Evolutionary conservation across 2,888 invertebrate genomes (phyloP), one percentile per base, ranked within the genome.

Genomic region (Palloptera scutellata): DNA sequence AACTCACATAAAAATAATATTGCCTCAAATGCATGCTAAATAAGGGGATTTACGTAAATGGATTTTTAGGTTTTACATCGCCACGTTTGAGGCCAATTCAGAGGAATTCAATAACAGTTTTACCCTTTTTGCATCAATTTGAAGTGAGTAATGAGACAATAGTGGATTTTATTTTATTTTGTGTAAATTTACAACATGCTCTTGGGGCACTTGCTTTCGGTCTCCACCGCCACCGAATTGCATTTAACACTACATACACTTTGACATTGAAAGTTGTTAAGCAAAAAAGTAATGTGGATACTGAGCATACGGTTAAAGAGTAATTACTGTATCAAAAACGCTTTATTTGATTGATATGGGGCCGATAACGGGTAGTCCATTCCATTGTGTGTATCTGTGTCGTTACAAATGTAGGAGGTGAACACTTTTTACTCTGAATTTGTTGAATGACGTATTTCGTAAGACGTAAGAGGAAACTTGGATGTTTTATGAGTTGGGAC

Each of bases 1-100:
- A 51, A 62, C 52, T 41, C 54, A 41, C 51, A 64, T 58, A 64
- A 57, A 64, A 61, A 45, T 68, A 61, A 68, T 61, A 64, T 61
- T 64, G 64, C 57, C 51, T 61, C 61, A 68, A 68, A 68, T 61
- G 61, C 58, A 80, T 81, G 80, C 74, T 80, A 79, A 81, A 80
- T 76, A 76, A 30, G 77, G 77, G 79, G 79, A 81, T 81, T 81
- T 81, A 74, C 72, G 77, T 77, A 81, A 81, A 81, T 81, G 78
- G 79, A 79, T 78, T 80, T 78, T 74, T 77, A 73, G 75, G 77
- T 77, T 75, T 78, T 79, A 76, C 48, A 20, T 19, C 20, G 30
- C n/a, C 45, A 42, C 58, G 30, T 5, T 40, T 41, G 60, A 51
- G 58, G 45, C 45, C 52, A 60, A 60, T n/a, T 59, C 15, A 20